These are phyloP conservation scores for Prosapia bicincta DNA, from an alignment of 2,888 invertebrate species.

Conservation along the genomic window DNA sequence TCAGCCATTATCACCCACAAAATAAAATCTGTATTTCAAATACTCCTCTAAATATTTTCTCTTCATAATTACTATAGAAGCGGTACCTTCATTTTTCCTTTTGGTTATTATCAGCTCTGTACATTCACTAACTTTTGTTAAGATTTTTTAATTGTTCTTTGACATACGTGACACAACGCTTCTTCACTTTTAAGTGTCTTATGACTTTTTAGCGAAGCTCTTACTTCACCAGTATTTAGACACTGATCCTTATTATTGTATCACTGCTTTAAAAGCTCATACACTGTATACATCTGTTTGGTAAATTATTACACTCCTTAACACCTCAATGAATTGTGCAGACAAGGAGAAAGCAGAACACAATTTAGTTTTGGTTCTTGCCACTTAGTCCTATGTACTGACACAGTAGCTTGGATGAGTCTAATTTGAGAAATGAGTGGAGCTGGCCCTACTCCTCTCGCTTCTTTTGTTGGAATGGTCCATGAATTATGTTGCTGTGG, in stretches of 20 bases:
- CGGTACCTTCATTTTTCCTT: neutral
- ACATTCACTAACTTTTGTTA: neutral
- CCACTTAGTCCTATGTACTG: too few relatives aligned
- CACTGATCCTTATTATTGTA: neutral
- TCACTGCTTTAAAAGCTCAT: neutral
- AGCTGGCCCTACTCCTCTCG: too few relatives aligned
- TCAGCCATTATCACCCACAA: neutral
- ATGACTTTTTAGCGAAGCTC: too few relatives aligned
- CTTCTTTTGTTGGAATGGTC: too few relatives aligned
- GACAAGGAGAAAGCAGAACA: too few relatives aligned
- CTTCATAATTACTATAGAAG: neutral
- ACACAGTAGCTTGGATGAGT: too few relatives aligned
- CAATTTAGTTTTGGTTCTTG: too few relatives aligned
- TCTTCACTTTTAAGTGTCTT: neutral
- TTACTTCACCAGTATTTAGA: neutral
- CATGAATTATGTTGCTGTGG: too few relatives aligned
- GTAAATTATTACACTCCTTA: neutral
- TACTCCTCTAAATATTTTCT: neutral
- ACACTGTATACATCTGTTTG: neutral
- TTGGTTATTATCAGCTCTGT: neutral
- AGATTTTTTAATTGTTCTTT: neutral
- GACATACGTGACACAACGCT: neutral
- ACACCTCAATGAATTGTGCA: neutral
- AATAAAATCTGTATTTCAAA: neutral
- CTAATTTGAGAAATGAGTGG: too few relatives aligned